Evolutionary conservation across 2,113 vertebrate genomes (phyloP), one percentile per base, ranked within the genome.

Genomic region (Amblyornis subalaris): DNA sequence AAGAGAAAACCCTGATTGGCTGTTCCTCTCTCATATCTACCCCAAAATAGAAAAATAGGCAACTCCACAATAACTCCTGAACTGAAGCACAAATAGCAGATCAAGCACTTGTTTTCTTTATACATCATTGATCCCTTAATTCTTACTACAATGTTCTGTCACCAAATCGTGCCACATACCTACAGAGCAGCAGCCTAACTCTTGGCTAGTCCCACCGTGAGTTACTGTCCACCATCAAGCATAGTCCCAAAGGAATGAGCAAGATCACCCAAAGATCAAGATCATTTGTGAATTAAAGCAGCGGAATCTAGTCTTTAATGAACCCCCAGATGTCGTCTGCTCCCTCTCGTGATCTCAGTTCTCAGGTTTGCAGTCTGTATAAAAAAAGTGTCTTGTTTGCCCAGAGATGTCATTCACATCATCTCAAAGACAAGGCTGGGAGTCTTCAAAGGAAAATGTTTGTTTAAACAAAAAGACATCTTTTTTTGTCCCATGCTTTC

Each of bases 361-460:
- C 53, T 90, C 36, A 88, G 62, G 70, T 67, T 62, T 88, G 31
- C 51, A 69, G 12, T 67, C 58, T 64, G 10, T 31, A 65, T 48
- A 3, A 55, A 79, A 91, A 47, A 88, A 51, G 7, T 8, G 0
- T n/a, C 33, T 85, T 86, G 57, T 85, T 93, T 93, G 40, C 44
- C 44, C 53, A 44, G 73, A 55, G n/a, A 85, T 81, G 75, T 91
- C 91, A 78, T 78, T 86, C 88, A 81, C 36, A 12, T 93, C 48
- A 80, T 81, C 6, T 2, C 60, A 84, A 94, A 92, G 90, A 86
- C 51, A 31, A 80, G 38, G 22, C 60, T 74, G 51, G 22, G 60
- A 95, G 25, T 74, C 92, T 91, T 93, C 88, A 95, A 95, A 93
- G 75, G 16, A 80, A 93, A 86, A 71, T 48, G 40, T 51, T 93